These are phyloP conservation scores for Catharus bicknelli DNA, from an alignment of 2,113 vertebrate genomes.

Conservation along the genomic window DNA sequence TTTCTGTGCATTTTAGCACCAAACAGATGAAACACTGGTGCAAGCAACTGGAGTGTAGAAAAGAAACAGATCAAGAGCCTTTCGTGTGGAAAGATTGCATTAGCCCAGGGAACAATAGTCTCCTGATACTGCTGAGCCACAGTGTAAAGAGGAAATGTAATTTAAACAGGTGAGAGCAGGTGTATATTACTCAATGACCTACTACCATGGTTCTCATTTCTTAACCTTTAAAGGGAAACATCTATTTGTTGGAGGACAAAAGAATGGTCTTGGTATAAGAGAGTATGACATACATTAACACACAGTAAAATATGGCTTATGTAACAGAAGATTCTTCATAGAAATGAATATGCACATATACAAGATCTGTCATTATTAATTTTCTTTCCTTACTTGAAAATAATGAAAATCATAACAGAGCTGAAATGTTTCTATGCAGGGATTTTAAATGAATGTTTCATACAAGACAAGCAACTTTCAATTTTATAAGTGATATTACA, in stretches of 20 bases:
- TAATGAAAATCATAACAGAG: slow-evolving; percentile 46
- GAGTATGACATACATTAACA: background rate
- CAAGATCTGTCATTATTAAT: slow-evolving; percentile 33
- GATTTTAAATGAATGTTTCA: slow-evolving; percentile 35
- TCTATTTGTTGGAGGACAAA: background rate
- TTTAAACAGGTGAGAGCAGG: slow-evolving; percentile 49
- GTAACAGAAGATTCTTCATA: background rate
- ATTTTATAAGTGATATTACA: background rate
- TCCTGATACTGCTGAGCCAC: slow-evolving; percentile 63
- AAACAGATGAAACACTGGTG: slow-evolving; percentile 57
- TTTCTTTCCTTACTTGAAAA: slow-evolving; percentile 21
- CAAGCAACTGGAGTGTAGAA: slow-evolving; percentile 63
- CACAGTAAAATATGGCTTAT: background rate
- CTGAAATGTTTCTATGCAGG: background rate
- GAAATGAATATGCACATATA: background rate
- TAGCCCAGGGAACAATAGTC: slow-evolving; percentile 54
- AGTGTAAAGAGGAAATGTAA: slow-evolving; percentile 63
- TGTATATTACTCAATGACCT: slow-evolving; percentile 41
- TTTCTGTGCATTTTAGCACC: slow-evolving; percentile 62
- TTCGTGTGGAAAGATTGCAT: slow-evolving; percentile 66
- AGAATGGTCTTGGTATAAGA: background rate
- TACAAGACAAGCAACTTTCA: background rate
- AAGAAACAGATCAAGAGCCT: slow-evolving; percentile 62
- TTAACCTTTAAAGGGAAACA: slow-evolving; percentile 12
- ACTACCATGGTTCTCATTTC: background rate